Evolutionary conservation across 2,888 invertebrate genomes (phyloP), one percentile per base, ranked within the genome.

Genomic region (Loripinus fragilis): DNA sequence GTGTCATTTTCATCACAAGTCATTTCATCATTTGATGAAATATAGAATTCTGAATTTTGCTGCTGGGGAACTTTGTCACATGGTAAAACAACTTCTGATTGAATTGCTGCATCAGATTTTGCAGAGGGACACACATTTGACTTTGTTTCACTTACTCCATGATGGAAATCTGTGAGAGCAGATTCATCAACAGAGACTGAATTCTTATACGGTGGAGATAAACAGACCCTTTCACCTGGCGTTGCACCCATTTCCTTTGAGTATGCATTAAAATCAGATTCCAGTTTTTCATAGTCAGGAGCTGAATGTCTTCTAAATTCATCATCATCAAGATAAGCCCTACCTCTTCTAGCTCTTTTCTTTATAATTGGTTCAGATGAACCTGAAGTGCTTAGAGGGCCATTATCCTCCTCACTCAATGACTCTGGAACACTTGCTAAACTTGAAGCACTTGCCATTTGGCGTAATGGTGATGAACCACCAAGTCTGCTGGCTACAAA

Each of bases 381-480:
- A 35, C 55, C 17, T 23, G 64, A 52, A 12, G 66, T 38, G 30
- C 42, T 25, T 41, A 60, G 23, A 33, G 55, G 28, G n/a, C 60
- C 74, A 42, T 45, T 69, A 12, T 85, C 79, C 35, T 86, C 87
- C 17, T 91, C 91, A 60, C 80, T 70, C 2, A 88, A 60, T 28
- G 87, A 86, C 74, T 91, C 91, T 45, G 91, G 91, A 30, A 91
- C 91, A 87, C 88, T 91, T 23, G 90, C 90, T 50, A 91, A 78
- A 75, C 88, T 90, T 12, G 88, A 86, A 65, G 87, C 87, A 82
- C 91, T 90, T 41, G 86, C 77, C 30, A 88, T 83, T 55, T 88
- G 87, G 68, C 87, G 75, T n/a, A 74, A 77, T 38, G 28, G 55
- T 73, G n/a, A 67, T n/a, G 25, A 41, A 25, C 50, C 20, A 48